phyloP scores from a whole-genome alignment of 2,113 vertebrate genomes.

The Crotalus helleri region DNA sequence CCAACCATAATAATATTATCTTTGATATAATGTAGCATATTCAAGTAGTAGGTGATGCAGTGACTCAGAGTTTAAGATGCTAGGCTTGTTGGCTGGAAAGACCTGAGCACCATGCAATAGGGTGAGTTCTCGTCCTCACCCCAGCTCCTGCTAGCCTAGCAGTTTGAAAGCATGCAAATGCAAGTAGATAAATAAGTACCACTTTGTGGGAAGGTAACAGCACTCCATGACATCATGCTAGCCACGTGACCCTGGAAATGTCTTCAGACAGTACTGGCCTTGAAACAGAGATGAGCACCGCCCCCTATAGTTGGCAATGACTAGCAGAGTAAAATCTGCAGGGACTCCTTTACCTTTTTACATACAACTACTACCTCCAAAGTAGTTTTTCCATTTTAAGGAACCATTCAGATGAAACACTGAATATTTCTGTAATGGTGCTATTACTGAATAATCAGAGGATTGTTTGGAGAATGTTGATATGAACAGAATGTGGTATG shows the following conservation, averaged over 20 bases:
- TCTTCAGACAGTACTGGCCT: not conserved
- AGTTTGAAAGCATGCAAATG: not conserved
- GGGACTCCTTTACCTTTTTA: not conserved
- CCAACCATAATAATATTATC: not conserved
- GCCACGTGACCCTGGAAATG: no score
- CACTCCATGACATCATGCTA: no score
- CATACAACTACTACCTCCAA: not conserved
- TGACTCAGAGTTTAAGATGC: not conserved
- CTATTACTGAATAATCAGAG: not conserved
- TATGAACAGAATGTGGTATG: not conserved
- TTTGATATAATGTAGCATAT: not conserved
- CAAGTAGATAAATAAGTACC: no score
- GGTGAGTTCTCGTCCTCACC: not conserved
- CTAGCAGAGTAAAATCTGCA: not conserved
- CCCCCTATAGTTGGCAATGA: not conserved
- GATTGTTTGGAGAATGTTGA: not conserved
- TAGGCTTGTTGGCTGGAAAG: not conserved
- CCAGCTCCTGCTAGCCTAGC: not conserved
- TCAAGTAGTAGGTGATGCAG: no score
- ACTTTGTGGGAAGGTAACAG: no score
- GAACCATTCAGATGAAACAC: not conserved
- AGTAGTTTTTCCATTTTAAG: not conserved
- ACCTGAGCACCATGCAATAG: not conserved
- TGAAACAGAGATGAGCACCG: not conserved
- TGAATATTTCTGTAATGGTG: not conserved